These are phyloP conservation scores for Coregonus ussuriensis DNA, from an alignment of 2,797 vertebrate species.

Conservation along the genomic window DNA sequence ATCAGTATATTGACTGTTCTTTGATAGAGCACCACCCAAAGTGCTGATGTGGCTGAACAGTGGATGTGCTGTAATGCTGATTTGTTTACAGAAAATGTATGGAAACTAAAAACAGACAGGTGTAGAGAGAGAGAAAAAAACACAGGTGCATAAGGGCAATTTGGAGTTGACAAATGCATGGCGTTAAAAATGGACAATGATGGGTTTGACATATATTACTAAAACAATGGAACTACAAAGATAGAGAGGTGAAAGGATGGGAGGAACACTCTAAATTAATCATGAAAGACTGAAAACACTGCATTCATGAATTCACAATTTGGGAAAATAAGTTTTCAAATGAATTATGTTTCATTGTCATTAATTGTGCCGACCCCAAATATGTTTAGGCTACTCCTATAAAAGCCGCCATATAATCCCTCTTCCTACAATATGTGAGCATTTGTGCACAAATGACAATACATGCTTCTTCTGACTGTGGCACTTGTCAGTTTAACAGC, in stretches of 20 bases:
- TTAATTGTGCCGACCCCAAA: constrained; percentile 42
- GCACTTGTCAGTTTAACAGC: not conserved
- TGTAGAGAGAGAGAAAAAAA: not conserved
- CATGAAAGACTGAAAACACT: not conserved
- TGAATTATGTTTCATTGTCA: not conserved
- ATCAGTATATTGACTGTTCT: not conserved
- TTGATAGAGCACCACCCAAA: constrained; percentile 1
- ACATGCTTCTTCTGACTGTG: not conserved
- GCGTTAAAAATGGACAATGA: not conserved
- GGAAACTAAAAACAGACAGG: not conserved
- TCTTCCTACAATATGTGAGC: constrained; percentile 40
- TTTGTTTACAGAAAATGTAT: not conserved
- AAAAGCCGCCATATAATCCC: constrained; percentile 24
- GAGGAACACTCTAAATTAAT: not conserved
- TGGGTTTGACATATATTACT: not conserved
- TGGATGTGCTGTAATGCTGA: not conserved
- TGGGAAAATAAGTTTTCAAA: too few relatives aligned
- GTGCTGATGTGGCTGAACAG: not conserved
- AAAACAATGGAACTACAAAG: not conserved
- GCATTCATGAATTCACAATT: not conserved
- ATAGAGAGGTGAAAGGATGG: not conserved
- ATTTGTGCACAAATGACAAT: constrained; percentile 51
- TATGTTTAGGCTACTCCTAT: constrained; percentile 41
- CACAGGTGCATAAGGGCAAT: not conserved
- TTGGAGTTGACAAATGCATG: too few relatives aligned